Conservation (phyloP, 2,888 invertebrate species). For the Cryptus armator region DNA sequence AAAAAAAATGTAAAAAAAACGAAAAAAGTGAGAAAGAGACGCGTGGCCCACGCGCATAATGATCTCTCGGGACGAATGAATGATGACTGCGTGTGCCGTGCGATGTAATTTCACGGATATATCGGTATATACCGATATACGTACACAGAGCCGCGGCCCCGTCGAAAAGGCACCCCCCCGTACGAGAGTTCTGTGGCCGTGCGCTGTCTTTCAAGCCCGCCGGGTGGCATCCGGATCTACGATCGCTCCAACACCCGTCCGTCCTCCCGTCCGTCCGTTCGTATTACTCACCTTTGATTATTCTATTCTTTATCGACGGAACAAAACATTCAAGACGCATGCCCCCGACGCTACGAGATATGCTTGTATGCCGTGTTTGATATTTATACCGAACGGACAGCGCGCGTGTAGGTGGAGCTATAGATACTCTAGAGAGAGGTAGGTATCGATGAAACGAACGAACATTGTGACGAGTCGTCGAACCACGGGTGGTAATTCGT, state of each 20-base stretch:
- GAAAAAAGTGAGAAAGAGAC: constrained; percentile 48
- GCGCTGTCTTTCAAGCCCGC: constrained; percentile 57
- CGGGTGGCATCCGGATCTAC: constrained; percentile 66
- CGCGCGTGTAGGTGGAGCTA: constrained; percentile 33
- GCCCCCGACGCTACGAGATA: constrained; percentile 1
- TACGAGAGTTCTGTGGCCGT: neutral
- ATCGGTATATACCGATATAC: constrained; percentile 27
- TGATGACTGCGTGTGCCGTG: constrained; percentile 75
- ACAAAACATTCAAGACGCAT: constrained; percentile 40
- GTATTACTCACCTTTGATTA: constrained; percentile 62
- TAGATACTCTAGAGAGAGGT: neutral
- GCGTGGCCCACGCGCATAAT: constrained; percentile 71
- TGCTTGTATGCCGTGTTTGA: neutral
- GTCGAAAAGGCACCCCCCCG: constrained; percentile 19
- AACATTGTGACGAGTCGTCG: constrained; percentile 38
- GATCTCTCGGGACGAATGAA: constrained; percentile 70
- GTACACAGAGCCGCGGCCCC: neutral
- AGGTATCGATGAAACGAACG: constrained; percentile 9
- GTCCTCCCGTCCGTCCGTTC: constrained; percentile 48
- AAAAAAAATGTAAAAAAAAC: neutral
- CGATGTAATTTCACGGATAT: constrained; percentile 79
- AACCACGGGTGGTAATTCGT: constrained; percentile 63
- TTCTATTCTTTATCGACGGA: constrained; percentile 55
- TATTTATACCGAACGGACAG: constrained; percentile 14
- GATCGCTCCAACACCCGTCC: constrained; percentile 51